These are phyloP conservation scores for Drosophila buzzatii DNA, from an alignment of 2,888 invertebrate species.

Conservation along the genomic window DNA sequence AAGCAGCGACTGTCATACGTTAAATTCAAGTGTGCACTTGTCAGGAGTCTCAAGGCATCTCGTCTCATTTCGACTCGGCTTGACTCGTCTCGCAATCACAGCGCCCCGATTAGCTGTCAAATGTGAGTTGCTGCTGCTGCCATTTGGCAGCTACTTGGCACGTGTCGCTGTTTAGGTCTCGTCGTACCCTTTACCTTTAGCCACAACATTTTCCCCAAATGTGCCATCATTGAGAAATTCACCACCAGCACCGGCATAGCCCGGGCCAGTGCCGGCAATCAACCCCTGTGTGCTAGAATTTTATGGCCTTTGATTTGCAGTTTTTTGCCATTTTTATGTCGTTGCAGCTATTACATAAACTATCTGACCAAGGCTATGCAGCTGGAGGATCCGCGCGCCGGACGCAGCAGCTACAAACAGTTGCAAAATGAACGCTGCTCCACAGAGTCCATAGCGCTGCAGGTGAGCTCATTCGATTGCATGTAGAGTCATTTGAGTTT, in stretches of 20 bases:
- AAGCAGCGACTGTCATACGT: slow-evolving; percentile 75
- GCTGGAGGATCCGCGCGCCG: slow-evolving; percentile 91
- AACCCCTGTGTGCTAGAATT: slow-evolving; percentile 51
- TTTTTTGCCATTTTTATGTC: slow-evolving; percentile 41
- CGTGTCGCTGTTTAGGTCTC: slow-evolving; percentile 64
- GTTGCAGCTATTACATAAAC: slow-evolving; percentile 90
- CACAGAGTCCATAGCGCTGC: slow-evolving; percentile 88
- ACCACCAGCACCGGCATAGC: slow-evolving; percentile 38
- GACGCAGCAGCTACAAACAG: slow-evolving; percentile 86
- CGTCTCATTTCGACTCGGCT: neutral
- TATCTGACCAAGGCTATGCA: slow-evolving; percentile 90
- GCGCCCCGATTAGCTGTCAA: slow-evolving; percentile 71
- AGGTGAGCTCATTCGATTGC: slow-evolving; percentile 85
- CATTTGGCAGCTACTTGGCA: slow-evolving; percentile 79
- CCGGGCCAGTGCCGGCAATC: slow-evolving; percentile 21
- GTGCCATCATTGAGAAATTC: slow-evolving; percentile 52
- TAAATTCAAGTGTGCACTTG: slow-evolving; percentile 74
- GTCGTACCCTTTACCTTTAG: slow-evolving; percentile 24
- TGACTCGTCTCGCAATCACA: slow-evolving; percentile 51
- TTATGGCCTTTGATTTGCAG: slow-evolving; percentile 64
- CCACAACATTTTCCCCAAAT: slow-evolving; percentile 42
- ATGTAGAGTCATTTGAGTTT: neutral
- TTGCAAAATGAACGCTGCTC: slow-evolving; percentile 86
- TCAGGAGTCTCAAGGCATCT: slow-evolving; percentile 25
- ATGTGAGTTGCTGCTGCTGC: slow-evolving; percentile 60